Percentiles rank a stretch among this genome's conserved stretches.
Evolutionary conservation across 1,140 invertebrate species (phyloP).

Genomic region (Bicyclus anynana): DNA sequence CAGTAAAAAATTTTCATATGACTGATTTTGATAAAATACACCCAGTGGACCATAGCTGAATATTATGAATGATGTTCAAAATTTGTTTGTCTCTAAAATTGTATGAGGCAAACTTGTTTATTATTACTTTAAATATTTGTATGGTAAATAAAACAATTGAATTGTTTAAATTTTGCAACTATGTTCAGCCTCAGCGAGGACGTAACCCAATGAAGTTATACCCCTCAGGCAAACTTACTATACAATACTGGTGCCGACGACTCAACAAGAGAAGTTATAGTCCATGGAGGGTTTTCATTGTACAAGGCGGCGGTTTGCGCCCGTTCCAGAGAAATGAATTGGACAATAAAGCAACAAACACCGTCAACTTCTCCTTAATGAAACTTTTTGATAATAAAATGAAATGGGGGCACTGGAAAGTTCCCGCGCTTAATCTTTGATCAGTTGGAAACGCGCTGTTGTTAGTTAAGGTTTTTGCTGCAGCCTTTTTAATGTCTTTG

Average conservation of each 20-base stretch:
- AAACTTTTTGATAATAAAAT: conserved; percentile 67
- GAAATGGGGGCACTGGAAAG: conserved; percentile 46
- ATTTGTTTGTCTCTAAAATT: too few species aligned
- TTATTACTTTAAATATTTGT: too few species aligned
- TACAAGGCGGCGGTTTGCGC: conserved; percentile 53
- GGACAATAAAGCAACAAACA: conserved; percentile 61
- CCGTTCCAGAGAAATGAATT: conserved; percentile 63
- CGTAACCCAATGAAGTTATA: conserved; percentile 44
- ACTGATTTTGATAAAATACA: too few species aligned
- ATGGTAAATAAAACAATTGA: too few species aligned
- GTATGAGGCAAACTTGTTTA: too few species aligned
- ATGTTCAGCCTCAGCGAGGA: too few species aligned
- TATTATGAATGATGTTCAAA: too few species aligned
- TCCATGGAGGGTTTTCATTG: conserved; percentile 52
- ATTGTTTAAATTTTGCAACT: too few species aligned
- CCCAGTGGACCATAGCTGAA: too few species aligned
- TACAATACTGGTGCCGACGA: conserved; percentile 51
- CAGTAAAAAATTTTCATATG: too few species aligned
- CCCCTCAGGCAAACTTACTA: conserved; percentile 54
- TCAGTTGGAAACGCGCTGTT: conserved; percentile 29
- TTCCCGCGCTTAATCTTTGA: conserved; percentile 55
- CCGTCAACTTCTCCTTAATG: conserved; percentile 63
- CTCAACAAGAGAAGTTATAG: conserved; percentile 44
- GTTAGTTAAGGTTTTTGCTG: background rate
- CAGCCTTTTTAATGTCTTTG: background rate